Evolutionary conservation across 2,797 vertebrate species (phyloP).

Genomic region (Dendrocincla tyrannina): DNA sequence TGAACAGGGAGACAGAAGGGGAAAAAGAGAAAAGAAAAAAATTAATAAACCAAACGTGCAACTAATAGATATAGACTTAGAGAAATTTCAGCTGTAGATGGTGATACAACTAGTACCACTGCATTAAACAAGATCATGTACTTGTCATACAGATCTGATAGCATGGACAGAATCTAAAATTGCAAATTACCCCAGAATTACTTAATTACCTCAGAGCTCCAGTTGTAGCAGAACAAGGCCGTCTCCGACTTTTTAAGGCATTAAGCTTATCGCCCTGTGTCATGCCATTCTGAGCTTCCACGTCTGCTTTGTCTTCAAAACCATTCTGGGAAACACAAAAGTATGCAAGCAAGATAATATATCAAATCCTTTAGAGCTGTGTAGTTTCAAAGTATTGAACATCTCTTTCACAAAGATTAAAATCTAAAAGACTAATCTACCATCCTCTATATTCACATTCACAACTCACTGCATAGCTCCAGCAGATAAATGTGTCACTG

Average conservation of each 20-base stretch:
- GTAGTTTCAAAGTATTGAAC: not conserved
- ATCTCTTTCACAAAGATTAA: not conserved
- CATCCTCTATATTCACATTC: not conserved
- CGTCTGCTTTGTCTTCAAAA: constrained; percentile 72
- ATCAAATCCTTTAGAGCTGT: not conserved
- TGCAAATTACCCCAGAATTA: constrained; percentile 73
- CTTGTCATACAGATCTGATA: not conserved
- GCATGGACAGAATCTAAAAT: not conserved
- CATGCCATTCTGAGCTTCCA: constrained; percentile 72
- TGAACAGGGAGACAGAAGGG: not conserved
- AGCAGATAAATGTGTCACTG: not conserved
- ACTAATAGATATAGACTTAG: not conserved
- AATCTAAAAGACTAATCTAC: not conserved
- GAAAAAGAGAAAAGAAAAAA: not conserved
- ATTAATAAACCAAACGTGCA: not conserved
- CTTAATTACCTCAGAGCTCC: constrained; percentile 83
- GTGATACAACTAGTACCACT: not conserved
- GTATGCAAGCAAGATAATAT: not conserved
- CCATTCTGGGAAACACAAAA: constrained; percentile 74
- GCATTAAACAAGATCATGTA: not conserved
- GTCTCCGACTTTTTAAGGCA: constrained; percentile 90
- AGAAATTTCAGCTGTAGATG: not conserved
- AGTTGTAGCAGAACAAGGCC: constrained; percentile 79
- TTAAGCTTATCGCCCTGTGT: constrained; percentile 97
- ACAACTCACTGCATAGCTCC: not conserved